A percentile compares a stretch with the other conserved stretches of the same genome.
Conservation (phyloP, 2,797 vertebrate genomes). For the Hoplostethus mediterraneus region DNA sequence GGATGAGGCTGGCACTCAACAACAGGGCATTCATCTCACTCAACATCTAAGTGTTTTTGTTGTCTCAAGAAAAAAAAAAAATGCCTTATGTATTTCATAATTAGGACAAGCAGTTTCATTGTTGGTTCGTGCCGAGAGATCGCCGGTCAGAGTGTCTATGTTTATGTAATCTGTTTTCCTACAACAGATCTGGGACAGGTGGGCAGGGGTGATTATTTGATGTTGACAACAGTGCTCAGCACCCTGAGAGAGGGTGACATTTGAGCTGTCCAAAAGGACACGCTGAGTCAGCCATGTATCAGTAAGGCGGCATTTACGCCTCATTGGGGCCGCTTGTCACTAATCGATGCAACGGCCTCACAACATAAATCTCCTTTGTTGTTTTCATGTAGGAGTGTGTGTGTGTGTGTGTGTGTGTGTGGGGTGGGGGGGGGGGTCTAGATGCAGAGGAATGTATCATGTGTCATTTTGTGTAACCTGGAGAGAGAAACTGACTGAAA, state of each 20-base stretch:
- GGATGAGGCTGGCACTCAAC: conserved; percentile 1
- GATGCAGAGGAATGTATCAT: conserved; percentile 34
- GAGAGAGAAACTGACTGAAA: conserved; percentile 31
- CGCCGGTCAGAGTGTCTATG: conserved; percentile 11
- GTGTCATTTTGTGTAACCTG: conserved; percentile 38
- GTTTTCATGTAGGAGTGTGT: conserved; percentile 60
- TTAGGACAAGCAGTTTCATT: conserved; percentile 25
- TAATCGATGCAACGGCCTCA: conserved; percentile 57
- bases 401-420: conserved; percentile 54
- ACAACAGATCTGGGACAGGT: conserved; percentile 23
- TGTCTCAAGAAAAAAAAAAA: background rate
- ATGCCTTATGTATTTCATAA: conserved; percentile 32
- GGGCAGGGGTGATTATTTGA: conserved; percentile 45
- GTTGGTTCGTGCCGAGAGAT: background rate
- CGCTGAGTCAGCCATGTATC: conserved; percentile 61
- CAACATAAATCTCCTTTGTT: conserved; percentile 70
- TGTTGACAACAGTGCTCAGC: conserved; percentile 45
- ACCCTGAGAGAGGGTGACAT: conserved; percentile 63
- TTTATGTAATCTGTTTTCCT: conserved; percentile 31
- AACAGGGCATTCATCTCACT: conserved; percentile 1
- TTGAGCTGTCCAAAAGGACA: conserved; percentile 65
- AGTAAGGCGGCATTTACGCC: conserved; percentile 64
- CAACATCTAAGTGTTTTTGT: conserved; percentile 22
- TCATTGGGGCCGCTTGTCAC: conserved; percentile 67
- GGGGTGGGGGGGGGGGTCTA: too few relatives aligned